A percentile compares a stretch with the other conserved stretches of the same genome.
These are phyloP conservation scores for Characodon lateralis DNA, from an alignment of 2,797 vertebrate genomes.

Conservation along the genomic window DNA sequence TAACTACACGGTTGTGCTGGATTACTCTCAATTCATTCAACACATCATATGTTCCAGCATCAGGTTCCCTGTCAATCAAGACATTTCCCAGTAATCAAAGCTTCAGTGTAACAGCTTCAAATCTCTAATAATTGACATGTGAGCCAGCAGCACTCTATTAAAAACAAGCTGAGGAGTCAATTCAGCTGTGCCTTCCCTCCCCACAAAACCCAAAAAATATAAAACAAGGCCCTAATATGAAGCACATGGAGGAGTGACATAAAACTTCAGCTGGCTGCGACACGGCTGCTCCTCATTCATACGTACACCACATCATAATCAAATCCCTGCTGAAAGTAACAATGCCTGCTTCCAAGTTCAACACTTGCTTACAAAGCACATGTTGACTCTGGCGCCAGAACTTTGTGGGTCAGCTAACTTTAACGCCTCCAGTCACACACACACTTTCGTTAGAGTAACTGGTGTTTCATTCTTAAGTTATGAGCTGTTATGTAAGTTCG, in stretches of 20 bases:
- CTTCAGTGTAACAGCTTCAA: constrained; percentile 25
- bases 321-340: constrained; percentile 65
- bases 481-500: constrained; percentile 36
- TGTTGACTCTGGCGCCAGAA: constrained; percentile 59
- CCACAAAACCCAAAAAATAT: constrained; percentile 50
- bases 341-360: constrained; percentile 65
- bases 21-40: constrained; percentile 14
- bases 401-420: constrained; percentile 17
- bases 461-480: constrained; percentile 47
- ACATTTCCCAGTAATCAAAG: constrained; percentile 22
- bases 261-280: constrained; percentile 53
- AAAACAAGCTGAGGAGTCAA: constrained; percentile 53
- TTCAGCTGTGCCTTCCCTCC: constrained; percentile 32
- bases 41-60: not conserved
- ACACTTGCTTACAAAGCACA: constrained; percentile 72
- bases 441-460: constrained; percentile 38
- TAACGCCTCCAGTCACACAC: constrained; percentile 16
- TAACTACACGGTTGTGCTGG: constrained; percentile 7
- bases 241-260: constrained; percentile 55
- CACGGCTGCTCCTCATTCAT: constrained; percentile 63
- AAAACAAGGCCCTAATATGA: constrained; percentile 59
- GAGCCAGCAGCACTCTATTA: constrained; percentile 60
- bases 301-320: constrained; percentile 64
- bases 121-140: constrained; percentile 53
- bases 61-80: constrained; percentile 20